Evolutionary conservation across 2,797 vertebrate species (phyloP).

Genomic region (Chaetodon trifasciatus): DNA sequence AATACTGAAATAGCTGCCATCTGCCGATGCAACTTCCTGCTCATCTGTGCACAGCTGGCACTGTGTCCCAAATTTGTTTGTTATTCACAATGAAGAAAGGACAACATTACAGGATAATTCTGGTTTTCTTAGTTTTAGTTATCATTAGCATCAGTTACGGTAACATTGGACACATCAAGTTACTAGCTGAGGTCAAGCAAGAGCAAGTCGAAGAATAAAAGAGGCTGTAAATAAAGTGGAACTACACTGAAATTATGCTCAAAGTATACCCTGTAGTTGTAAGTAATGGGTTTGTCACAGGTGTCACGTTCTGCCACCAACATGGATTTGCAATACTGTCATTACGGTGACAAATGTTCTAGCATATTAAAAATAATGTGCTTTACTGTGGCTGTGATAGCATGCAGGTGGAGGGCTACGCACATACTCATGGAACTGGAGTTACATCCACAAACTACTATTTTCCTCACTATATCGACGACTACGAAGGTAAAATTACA

Average conservation of each 20-base stretch:
- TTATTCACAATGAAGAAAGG: not conserved
- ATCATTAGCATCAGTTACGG: not conserved
- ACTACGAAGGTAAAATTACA: too few relatives aligned
- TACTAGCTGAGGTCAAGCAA: not conserved
- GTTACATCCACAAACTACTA: too few relatives aligned
- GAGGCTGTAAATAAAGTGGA: not conserved
- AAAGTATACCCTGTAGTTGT: not conserved
- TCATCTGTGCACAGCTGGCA: conserved; percentile 47
- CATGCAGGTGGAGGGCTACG: too few relatives aligned
- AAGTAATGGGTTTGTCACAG: too few relatives aligned
- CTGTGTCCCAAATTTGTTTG: not conserved
- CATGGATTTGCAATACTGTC: too few relatives aligned
- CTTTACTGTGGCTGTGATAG: too few relatives aligned
- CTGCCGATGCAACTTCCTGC: conserved; percentile 61
- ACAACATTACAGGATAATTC: not conserved
- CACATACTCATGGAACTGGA: too few relatives aligned
- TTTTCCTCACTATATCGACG: too few relatives aligned
- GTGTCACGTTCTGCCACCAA: too few relatives aligned
- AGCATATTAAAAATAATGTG: too few relatives aligned
- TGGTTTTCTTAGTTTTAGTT: not conserved
- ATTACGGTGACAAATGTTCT: too few relatives aligned
- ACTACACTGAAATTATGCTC: not conserved
- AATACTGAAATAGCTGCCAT: conserved; percentile 42
- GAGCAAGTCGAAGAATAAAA: not conserved
- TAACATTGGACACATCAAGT: not conserved